Percentiles rank a stretch among this genome's conserved stretches.
phyloP scores from a whole-genome alignment of 2,113 vertebrate genomes.

The Gnathonemus echidnorhynchus region DNA sequence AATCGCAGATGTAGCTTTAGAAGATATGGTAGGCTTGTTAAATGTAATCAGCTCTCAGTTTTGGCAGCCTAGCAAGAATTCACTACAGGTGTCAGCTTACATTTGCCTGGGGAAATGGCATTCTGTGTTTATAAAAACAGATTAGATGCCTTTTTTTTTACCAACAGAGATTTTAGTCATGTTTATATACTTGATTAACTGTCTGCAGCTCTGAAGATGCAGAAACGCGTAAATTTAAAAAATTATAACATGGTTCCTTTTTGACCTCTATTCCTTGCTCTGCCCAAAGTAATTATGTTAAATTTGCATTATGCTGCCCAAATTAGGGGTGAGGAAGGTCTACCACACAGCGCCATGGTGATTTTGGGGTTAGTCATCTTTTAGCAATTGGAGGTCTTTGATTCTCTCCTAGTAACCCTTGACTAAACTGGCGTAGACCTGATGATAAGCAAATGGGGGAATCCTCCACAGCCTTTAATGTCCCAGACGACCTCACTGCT shows the following conservation, averaged over 20 bases:
- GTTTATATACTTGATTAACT: not conserved
- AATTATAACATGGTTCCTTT: not conserved
- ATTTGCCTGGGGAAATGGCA: not conserved
- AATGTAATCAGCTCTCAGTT: not conserved
- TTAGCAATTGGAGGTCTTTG: not conserved
- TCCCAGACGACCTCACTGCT: not conserved
- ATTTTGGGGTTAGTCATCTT: not conserved
- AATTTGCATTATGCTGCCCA: not conserved
- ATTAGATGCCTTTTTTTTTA: not conserved
- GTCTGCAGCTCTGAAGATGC: not conserved
- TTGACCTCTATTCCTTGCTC: not conserved
- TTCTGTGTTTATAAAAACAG: not conserved
- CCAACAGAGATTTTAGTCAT: not conserved
- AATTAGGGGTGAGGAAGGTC: not conserved
- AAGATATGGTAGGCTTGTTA: not conserved
- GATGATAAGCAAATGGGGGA: not conserved
- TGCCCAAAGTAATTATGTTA: not conserved
- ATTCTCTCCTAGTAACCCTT: not conserved
- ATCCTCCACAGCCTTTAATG: not conserved
- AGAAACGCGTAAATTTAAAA: not conserved
- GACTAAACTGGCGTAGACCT: not conserved
- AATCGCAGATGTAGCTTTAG: not conserved
- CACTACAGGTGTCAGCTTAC: not conserved
- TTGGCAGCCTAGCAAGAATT: not conserved
- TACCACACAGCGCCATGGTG: not conserved